Evolutionary conservation across 2,888 invertebrate genomes (phyloP).

Genomic region (Dinocampus coccinellae): DNA sequence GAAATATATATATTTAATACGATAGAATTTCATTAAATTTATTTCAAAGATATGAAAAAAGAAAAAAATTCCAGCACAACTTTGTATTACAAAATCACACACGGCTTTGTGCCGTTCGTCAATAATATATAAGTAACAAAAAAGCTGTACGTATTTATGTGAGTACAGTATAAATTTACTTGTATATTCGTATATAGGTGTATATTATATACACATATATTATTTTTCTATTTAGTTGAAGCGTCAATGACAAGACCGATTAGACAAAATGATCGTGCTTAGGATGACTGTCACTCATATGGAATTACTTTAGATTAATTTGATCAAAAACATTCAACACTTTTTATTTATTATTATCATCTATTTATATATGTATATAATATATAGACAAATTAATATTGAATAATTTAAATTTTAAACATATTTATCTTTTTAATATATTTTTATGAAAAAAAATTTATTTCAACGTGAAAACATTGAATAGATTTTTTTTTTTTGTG

Average conservation of each 20-base stretch:
- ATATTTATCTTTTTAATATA: too few species aligned
- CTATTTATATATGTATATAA: too few species aligned
- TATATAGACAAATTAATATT: too few species aligned
- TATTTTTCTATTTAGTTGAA: neutral
- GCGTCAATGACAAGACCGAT: neutral
- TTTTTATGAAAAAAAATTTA: too few species aligned
- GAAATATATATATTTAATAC: neutral
- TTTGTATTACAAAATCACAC: neutral
- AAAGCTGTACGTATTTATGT: neutral
- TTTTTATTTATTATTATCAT: neutral
- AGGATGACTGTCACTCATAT: neutral
- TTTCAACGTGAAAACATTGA: too few species aligned
- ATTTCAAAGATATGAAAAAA: conserved; percentile 11
- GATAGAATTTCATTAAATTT: neutral
- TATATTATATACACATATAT: neutral
- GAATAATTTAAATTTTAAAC: too few species aligned
- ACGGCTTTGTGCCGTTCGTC: neutral
- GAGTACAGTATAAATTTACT: neutral
- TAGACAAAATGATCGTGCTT: neutral
- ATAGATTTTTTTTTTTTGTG: too few species aligned
- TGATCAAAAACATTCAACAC: neutral
- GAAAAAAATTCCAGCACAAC: neutral
- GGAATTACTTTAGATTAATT: neutral
- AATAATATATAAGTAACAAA: neutral
- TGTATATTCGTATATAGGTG: neutral